phyloP scores from a whole-genome alignment of 2,113 vertebrate species.

The Corythornis cristatus region DNA sequence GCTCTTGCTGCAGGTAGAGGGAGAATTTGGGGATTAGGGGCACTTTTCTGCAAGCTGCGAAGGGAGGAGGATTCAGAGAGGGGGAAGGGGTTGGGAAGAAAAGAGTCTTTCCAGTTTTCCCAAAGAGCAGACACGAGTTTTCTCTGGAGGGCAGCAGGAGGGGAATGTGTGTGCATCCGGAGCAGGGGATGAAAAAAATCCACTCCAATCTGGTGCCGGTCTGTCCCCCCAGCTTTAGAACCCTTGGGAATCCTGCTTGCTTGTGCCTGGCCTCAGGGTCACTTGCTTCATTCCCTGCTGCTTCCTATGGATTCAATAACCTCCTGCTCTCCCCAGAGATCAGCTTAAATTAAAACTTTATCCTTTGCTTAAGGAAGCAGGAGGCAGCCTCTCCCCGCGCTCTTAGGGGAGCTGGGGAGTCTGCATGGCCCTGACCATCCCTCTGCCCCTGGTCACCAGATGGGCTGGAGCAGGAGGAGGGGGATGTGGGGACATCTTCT shows the following conservation, averaged over 20 bases:
- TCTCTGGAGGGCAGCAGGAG: neutral
- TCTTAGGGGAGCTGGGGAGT: neutral
- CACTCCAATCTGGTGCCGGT: neutral
- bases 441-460: neutral
- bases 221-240: neutral
- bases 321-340: constrained; percentile 37
- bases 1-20: constrained; percentile 39
- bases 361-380: constrained; percentile 29
- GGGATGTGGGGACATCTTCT: neutral
- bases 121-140: neutral
- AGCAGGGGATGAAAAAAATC: neutral
- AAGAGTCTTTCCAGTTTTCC: neutral
- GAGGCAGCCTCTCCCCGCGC: neutral
- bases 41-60: neutral
- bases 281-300: neutral
- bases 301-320: constrained; percentile 48
- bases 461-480: neutral
- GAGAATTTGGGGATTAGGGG: constrained; percentile 45
- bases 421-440: neutral
- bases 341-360: constrained; percentile 42
- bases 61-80: fast-evolving
- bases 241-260: neutral
- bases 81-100: neutral
- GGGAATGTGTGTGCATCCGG: neutral
- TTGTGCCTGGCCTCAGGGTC: constrained; percentile 2